Base-by-base conservation (phyloP, 1,140 invertebrate genomes). In the Pseudachorutes palmiensis region DNA sequence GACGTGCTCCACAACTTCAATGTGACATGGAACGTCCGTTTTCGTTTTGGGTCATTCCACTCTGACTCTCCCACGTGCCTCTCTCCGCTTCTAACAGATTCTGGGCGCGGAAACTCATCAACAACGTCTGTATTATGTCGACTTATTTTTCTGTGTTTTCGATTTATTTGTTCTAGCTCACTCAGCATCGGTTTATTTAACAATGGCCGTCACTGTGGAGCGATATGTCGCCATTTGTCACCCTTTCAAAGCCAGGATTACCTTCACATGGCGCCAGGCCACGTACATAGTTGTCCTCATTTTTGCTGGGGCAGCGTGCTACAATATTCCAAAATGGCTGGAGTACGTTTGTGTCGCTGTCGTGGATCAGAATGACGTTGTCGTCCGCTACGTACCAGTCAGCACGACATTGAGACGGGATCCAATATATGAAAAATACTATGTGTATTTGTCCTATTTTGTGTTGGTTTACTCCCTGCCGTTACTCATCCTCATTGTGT, bases 151-250 rank as follows among this genome's bases (percentile, higher is more conserved):
- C 24, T 30, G 14, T 16, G 30, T 31, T 61, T 33, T 61, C 2
- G n/a, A 58, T 22, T 64, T 14, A n/a, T 64, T 41, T 12, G 9
- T 62, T 31, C 16, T 51, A 70, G 69, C 59, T 57, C 66, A 92
- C 77, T 94, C 92, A 49, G 91, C 91, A 31, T 93, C 91, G n/a
- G 91, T 95, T 57, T 98, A 96, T 81, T 83, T 97, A 69, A 97
- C 94, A 0, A 84, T 97, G 58, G 91, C 91, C 0, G 94, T 98
- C 41, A 97, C 94, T 0, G 83, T 96, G 71, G 95, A 98, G 78
- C 83, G 95, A 57, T 98, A 94, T 80, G 89, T 98, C 33, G 95
- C 94, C 1, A 94, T 98, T 0, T 97, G 94, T 76, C 91, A 95
- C 78, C 94, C 94, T 0, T 81, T 97, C 16, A 84, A 85, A 68